Evolutionary conservation across 2,888 invertebrate genomes (phyloP).

Genomic region (Harpalus rubripes): DNA sequence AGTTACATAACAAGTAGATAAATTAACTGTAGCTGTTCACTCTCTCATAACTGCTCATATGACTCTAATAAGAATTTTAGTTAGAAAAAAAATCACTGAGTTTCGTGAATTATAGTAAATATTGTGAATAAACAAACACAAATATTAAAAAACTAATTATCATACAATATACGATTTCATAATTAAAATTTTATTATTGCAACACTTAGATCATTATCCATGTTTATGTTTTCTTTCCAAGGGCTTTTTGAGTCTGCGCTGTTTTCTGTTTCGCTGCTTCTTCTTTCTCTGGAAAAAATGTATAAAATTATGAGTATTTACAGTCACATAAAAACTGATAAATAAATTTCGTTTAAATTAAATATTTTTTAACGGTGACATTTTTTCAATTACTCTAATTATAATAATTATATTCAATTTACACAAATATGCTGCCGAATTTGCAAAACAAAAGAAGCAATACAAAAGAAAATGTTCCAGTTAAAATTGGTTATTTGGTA

Average conservation of each 20-base stretch:
- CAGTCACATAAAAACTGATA: too few species aligned
- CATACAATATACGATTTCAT: slow-evolving; percentile 58
- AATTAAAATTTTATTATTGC: slow-evolving; percentile 65
- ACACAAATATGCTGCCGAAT: too few species aligned
- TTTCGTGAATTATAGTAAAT: slow-evolving; percentile 45
- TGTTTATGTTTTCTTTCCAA: slow-evolving; percentile 79
- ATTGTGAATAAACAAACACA: slow-evolving; percentile 51
- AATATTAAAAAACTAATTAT: slow-evolving; percentile 52
- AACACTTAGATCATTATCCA: slow-evolving; percentile 43
- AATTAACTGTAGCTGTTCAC: slow-evolving; percentile 36
- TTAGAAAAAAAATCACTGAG: slow-evolving; percentile 21
- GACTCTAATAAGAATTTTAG: slow-evolving; percentile 47
- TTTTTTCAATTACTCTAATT: too few species aligned
- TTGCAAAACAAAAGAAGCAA: too few species aligned
- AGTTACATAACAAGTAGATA: slow-evolving; percentile 61
- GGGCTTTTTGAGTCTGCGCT: slow-evolving; percentile 81
- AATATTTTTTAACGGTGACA: too few species aligned
- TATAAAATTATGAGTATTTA: too few species aligned
- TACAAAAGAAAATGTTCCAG: too few species aligned
- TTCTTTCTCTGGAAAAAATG: slow-evolving; percentile 79
- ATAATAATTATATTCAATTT: too few species aligned
- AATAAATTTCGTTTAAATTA: too few species aligned
- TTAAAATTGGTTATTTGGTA: too few species aligned
- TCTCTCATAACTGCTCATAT: slow-evolving; percentile 39
- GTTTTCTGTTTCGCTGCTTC: slow-evolving; percentile 81